Evolutionary conservation across 2,113 vertebrate species (phyloP), one percentile per base, ranked within the genome.

Genomic region (Notothenia coriiceps): DNA sequence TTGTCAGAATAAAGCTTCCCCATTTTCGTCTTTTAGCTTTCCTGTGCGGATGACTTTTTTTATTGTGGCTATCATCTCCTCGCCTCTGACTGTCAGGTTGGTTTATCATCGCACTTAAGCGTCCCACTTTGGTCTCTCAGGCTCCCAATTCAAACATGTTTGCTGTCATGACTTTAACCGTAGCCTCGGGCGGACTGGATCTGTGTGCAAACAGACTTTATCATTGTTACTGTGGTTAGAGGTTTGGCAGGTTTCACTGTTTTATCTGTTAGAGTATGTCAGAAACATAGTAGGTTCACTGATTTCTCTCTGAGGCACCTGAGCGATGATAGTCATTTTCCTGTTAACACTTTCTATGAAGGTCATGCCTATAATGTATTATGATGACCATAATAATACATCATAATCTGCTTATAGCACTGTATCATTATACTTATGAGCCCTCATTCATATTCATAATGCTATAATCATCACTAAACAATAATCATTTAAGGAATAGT

Each of bases 1-100:
- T 68, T 71, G 70, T 81, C 62, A 40, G 20, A 69, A 20, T 82
- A 65, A 71, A 80, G 70, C 77, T 40, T 82, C 63, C 55, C 35
- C 20, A 10, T 84, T 86, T 80, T 33, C 5, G 10, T 63, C 52
- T 75, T 65, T 76, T 52, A 51, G 56, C 65, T 51, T 63, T 25
- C 29, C 40, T 74, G 52, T 22, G 22, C 46, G 6, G 54, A 43
- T 73, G 65, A 29, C 62, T 76, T 84, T 40, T 40, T 76, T 80
- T 79, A 55, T 67, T 60, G 62, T 64, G 47, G 56, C 70, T 60
- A 74, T 84, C 66, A 65, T 56, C 35, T 83, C 54, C 72, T 70
- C 3, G 40, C 62, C 70, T 82, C 43, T n/a, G 20, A 56, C 74
- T 75, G 69, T 70, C 74, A 80, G 71, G 54, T 60, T 56, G 60